Evolutionary conservation across 1,140 invertebrate species (phyloP).

Genomic region (Drosophila jambulina): DNA sequence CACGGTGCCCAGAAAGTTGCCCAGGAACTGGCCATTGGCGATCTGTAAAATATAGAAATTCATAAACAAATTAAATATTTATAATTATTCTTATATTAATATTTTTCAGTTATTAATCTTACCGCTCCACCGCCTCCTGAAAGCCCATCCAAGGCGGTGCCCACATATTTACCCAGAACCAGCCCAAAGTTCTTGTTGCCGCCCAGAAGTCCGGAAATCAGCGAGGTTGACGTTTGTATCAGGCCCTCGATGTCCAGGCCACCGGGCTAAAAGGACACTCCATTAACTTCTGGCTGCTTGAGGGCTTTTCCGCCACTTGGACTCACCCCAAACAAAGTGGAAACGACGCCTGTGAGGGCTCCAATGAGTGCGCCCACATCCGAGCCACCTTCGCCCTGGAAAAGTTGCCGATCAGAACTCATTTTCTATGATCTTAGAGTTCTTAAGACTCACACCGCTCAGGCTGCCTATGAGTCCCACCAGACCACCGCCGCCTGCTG

Average conservation of each 20-base stretch:
- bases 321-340: conserved; percentile 86
- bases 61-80: background rate
- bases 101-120: conserved; percentile 15
- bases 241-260: conserved; percentile 83
- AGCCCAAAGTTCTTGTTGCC: conserved; percentile 86
- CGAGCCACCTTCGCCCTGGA: conserved; percentile 83
- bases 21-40: conserved; percentile 85
- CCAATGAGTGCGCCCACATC: conserved; percentile 83
- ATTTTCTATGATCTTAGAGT: background rate
- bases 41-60: conserved; percentile 42
- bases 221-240: conserved; percentile 78
- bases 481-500: conserved; percentile 77
- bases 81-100: background rate
- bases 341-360: conserved; percentile 85
- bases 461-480: conserved; percentile 85
- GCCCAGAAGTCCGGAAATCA: conserved; percentile 79
- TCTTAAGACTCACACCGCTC: conserved; percentile 85
- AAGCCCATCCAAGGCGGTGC: conserved; percentile 85
- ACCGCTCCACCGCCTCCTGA: conserved; percentile 86
- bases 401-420: background rate
- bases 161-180: conserved; percentile 85
- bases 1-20: conserved; percentile 84
- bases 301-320: fast-evolving
- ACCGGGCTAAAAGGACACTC: conserved; percentile 68
- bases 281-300: too few species aligned